Conservation (phyloP, 2,797 vertebrate genomes). For the Pagetopsis macropterus region DNA sequence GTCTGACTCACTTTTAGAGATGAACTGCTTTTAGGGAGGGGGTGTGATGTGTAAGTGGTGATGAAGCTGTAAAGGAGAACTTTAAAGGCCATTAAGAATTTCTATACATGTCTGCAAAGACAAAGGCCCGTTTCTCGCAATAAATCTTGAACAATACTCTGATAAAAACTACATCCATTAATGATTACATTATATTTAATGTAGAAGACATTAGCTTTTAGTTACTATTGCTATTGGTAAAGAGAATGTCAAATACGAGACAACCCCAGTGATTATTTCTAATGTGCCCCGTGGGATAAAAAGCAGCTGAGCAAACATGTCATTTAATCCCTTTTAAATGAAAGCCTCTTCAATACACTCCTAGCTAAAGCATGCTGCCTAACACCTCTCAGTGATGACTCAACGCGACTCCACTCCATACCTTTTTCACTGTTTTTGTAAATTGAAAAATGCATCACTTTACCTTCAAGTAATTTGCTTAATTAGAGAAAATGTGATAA, state of each 20-base stretch:
- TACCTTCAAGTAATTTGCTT: constrained; percentile 58
- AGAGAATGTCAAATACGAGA: constrained; percentile 26
- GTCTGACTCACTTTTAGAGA: constrained; percentile 6
- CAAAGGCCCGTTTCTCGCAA: neutral
- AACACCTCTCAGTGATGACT: constrained; percentile 28
- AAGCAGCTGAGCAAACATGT: constrained; percentile 49
- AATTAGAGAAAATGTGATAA: constrained; percentile 71
- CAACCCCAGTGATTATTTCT: constrained; percentile 19
- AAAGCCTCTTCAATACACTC: constrained; percentile 40
- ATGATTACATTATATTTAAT: neutral
- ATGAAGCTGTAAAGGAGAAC: neutral
- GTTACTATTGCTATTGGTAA: neutral
- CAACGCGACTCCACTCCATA: constrained; percentile 24
- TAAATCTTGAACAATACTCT: neutral
- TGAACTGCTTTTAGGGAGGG: constrained; percentile 1
- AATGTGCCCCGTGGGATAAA: constrained; percentile 28
- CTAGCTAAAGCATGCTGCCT: constrained; percentile 42
- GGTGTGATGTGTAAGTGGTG: constrained; percentile 1
- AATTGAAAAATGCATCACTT: constrained; percentile 57
- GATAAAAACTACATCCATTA: neutral
- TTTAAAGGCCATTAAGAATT: constrained; percentile 5
- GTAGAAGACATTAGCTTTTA: neutral
- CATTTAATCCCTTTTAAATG: constrained; percentile 52
- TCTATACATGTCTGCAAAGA: neutral
- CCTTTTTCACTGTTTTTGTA: constrained; percentile 30